Evolutionary conservation across 2,888 invertebrate species (phyloP), one percentile per base, ranked within the genome.

Genomic region (Alsophila aescularia): DNA sequence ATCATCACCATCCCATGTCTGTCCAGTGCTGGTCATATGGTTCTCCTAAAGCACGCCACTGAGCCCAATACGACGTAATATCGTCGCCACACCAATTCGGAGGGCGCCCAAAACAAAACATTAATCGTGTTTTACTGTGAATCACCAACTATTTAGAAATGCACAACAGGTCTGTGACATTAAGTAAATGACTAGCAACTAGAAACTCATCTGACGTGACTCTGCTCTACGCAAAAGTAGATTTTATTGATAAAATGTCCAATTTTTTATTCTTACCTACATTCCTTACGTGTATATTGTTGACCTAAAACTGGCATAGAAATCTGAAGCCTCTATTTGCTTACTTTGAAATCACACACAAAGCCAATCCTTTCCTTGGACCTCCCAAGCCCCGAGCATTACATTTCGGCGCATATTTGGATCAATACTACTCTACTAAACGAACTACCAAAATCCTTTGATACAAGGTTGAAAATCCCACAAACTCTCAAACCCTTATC

Each of bases 401-500:
- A 62, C 60, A 62, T 64, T 66, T 55, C 53, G 54, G 52, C 57
- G 54, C 62, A 67, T 60, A 60, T 13, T 51, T 49, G 57, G 64
- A 64, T 64, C 64, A 60, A 64, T 64, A 64, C 62, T 52, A 41
- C 55, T 53, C 53, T 50, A 32, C 48, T 37, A 45, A 53, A 53
- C 50, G 51, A 57, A 41, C 35, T 55, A 51, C 61, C 47, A 52
- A 59, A 69, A 51, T 47, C 58, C 58, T 32, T 47, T 27, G 37
- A n/a, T 12, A 42, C 61, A 72, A 70, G 64, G 70, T 66, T 51
- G 42, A 56, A 67, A 70, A 62, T 69, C 61, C 60, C 49, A 44
- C 40, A 52, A 57, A 36, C 29, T 52, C 34, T 34, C 7, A 18
- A 7, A 24, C 13, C 8, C 14, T 10, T 8, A 49, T 34, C 39